Evolutionary conservation across 2,888 invertebrate genomes (phyloP).

Genomic region (Drosophila fungiperda): DNA sequence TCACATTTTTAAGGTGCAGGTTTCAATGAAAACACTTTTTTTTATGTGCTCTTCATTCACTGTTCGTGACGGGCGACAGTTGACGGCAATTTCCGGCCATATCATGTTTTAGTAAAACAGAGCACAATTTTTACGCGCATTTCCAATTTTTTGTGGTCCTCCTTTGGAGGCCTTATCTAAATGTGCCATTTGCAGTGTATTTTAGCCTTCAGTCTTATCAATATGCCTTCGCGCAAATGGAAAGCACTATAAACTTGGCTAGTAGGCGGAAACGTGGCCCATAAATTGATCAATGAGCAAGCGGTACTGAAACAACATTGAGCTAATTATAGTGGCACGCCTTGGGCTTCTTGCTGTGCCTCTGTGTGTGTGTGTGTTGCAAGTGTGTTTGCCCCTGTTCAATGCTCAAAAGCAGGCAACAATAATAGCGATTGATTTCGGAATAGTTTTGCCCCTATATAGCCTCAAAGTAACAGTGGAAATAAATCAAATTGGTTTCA

Average conservation of each 20-base stretch:
- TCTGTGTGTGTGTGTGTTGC: slow-evolving; percentile 7
- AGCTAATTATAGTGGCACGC: slow-evolving; percentile 73
- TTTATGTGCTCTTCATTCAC: background rate
- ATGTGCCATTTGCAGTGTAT: slow-evolving; percentile 44
- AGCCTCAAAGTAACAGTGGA: background rate
- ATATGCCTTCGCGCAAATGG: slow-evolving; percentile 26
- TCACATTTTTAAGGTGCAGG: slow-evolving; percentile 14
- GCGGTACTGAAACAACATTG: slow-evolving; percentile 24
- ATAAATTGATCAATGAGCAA: slow-evolving; percentile 71
- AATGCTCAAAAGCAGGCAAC: slow-evolving; percentile 59
- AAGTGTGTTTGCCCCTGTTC: background rate
- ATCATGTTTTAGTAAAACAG: slow-evolving; percentile 7
- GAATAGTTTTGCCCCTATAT: slow-evolving; percentile 13
- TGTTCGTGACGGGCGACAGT: slow-evolving; percentile 36
- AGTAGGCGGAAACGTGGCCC: slow-evolving; percentile 40
- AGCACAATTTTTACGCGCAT: slow-evolving; percentile 26
- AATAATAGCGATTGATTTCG: slow-evolving; percentile 68
- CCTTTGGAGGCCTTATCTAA: slow-evolving; percentile 43
- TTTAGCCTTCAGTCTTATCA: slow-evolving; percentile 46
- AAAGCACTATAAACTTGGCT: slow-evolving; percentile 52
- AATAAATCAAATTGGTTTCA: slow-evolving; percentile 7
- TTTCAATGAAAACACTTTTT: slow-evolving; percentile 28
- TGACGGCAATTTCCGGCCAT: slow-evolving; percentile 51
- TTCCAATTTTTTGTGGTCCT: slow-evolving; percentile 7
- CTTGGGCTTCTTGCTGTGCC: slow-evolving; percentile 54